phyloP scores from a whole-genome alignment of 1,140 invertebrate species.

The Polypedilum vanderplanki region DNA sequence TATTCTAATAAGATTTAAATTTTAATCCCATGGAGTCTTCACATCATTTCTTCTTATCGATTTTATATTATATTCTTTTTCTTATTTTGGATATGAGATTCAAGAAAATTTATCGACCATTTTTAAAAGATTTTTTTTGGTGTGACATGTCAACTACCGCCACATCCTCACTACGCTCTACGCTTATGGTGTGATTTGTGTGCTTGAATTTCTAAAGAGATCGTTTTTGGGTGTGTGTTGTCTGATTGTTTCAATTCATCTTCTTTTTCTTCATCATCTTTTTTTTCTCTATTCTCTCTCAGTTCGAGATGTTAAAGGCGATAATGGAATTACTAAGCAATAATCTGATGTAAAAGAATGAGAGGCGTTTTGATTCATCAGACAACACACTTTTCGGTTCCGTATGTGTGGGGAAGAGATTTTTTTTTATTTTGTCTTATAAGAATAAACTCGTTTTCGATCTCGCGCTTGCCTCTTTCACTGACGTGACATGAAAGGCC shows the following conservation, averaged over 20 bases:
- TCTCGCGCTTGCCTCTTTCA: not conserved
- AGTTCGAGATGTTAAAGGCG: not conserved
- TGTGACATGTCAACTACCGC: slow-evolving; percentile 13
- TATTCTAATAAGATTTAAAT: slow-evolving; percentile 12
- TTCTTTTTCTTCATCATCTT: not conserved
- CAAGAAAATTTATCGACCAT: not conserved
- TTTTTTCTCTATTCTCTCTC: not conserved
- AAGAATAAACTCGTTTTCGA: not conserved
- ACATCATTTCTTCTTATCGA: not conserved
- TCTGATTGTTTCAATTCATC: not conserved
- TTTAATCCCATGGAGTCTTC: slow-evolving; percentile 3
- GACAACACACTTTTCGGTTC: not conserved
- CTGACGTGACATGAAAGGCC: not conserved
- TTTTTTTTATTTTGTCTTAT: slow-evolving; percentile 7
- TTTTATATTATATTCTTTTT: not conserved
- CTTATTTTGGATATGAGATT: not conserved
- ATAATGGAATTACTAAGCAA: slow-evolving; percentile 13
- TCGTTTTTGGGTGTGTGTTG: slow-evolving; percentile 9
- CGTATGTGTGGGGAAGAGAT: slow-evolving; percentile 1
- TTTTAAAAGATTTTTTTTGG: not conserved
- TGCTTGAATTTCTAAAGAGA: not conserved
- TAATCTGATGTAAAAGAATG: not conserved
- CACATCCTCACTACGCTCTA: not conserved
- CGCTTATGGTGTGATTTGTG: not conserved
- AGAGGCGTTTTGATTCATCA: slow-evolving; percentile 17